Conservation (phyloP, 2,888 invertebrate genomes). For the Agrotis segetum region DNA sequence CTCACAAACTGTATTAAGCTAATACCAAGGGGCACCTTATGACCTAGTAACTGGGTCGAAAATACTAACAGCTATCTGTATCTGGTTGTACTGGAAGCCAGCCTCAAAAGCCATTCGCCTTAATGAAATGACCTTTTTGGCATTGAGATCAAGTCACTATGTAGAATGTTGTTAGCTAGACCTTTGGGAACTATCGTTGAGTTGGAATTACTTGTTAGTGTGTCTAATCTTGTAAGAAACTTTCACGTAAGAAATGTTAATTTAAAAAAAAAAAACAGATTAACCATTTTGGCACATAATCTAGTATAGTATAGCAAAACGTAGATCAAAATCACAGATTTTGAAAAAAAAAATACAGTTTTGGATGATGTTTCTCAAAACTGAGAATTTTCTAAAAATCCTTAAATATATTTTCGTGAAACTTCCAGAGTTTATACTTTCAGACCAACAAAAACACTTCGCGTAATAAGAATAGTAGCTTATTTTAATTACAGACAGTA, state of each 20-base stretch:
- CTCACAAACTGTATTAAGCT: too few species aligned
- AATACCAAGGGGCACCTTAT: too few species aligned
- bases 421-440: not conserved
- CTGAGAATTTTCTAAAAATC: not conserved
- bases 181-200: constrained; percentile 31
- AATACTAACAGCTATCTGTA: too few species aligned
- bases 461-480: constrained; percentile 12
- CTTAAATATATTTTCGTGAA: not conserved
- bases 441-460: constrained; percentile 26
- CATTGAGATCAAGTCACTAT: constrained; percentile 28
- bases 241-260: too few species aligned
- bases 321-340: too few species aligned
- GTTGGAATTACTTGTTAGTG: constrained; percentile 25
- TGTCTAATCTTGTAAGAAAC: constrained; percentile 17
- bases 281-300: not conserved
- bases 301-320: not conserved
- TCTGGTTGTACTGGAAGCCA: too few species aligned
- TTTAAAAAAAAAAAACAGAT: not conserved
- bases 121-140: constrained; percentile 45
- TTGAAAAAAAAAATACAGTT: too few species aligned
- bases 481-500: constrained; percentile 25
- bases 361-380: too few species aligned
- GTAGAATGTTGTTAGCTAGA: constrained; percentile 22
- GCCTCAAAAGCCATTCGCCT: constrained; percentile 1
- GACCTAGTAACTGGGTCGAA: too few species aligned